phyloP scores from a whole-genome alignment of 2,888 invertebrate species.

The Disparrhopalites patrizii region DNA sequence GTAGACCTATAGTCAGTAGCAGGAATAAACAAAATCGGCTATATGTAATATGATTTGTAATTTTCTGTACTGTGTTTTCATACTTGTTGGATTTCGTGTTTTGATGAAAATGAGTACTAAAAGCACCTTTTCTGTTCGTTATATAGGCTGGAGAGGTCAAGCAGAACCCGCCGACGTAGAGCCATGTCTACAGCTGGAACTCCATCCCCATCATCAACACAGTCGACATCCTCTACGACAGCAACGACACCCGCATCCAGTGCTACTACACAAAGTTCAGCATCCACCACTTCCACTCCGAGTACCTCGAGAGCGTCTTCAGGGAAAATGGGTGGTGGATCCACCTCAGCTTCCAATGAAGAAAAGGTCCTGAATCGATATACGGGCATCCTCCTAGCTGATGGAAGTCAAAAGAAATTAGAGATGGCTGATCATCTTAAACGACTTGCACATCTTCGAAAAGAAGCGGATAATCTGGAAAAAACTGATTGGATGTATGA shows the following conservation, averaged over 20 bases:
- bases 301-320: background rate
- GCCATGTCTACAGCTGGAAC: background rate
- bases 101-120: too few species aligned
- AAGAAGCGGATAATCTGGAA: conserved; percentile 45
- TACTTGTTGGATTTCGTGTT: too few species aligned
- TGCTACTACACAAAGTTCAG: background rate
- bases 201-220: background rate
- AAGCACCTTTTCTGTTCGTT: too few species aligned
- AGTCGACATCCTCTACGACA: background rate
- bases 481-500: conserved; percentile 48
- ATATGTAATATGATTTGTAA: too few species aligned
- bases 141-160: too few species aligned
- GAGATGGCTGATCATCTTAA: conserved; percentile 41
- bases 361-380: conserved; percentile 39
- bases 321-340: background rate
- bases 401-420: conserved; percentile 36
- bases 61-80: too few species aligned
- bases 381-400: conserved; percentile 37
- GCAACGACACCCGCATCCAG: background rate
- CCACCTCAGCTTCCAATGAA: conserved; percentile 25
- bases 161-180: too few species aligned
- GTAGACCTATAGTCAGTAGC: too few species aligned
- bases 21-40: too few species aligned
- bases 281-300: background rate
- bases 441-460: conserved; percentile 37